A percentile compares a stretch with the other conserved stretches of the same genome.
phyloP scores from a whole-genome alignment of 1,140 invertebrate genomes.

The Pogonomyrmex barbatus region DNA sequence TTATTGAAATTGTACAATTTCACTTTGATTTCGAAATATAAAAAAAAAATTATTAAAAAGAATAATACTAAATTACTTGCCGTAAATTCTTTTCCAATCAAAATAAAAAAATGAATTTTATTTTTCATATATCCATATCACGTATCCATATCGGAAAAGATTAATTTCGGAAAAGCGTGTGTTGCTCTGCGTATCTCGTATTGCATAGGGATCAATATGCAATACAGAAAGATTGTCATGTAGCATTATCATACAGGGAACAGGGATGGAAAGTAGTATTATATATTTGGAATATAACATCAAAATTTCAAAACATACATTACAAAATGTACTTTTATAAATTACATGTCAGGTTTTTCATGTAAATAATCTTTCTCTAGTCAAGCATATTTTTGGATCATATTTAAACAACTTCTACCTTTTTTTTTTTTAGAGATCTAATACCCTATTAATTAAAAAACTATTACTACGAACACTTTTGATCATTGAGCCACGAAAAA shows the following conservation, averaged over 20 bases:
- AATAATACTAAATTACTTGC: background rate
- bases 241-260: background rate
- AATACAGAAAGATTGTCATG: background rate
- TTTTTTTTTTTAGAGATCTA: background rate
- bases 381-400: background rate
- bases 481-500: background rate
- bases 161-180: no score
- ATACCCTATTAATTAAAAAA: background rate
- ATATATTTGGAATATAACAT: background rate
- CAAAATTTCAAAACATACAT: no score
- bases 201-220: background rate
- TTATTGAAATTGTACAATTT: background rate
- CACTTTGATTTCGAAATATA: background rate
- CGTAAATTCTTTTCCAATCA: background rate
- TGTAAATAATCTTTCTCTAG: background rate
- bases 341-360: background rate
- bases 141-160: no score
- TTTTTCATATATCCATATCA: no score
- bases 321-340: constrained; percentile 2
- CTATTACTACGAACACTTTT: background rate
- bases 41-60: background rate
- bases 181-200: no score
- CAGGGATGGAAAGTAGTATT: background rate
- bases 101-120: no score
- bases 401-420: background rate